phyloP scores from a whole-genome alignment of 2,113 vertebrate species.

The Mus musculus region DNA sequence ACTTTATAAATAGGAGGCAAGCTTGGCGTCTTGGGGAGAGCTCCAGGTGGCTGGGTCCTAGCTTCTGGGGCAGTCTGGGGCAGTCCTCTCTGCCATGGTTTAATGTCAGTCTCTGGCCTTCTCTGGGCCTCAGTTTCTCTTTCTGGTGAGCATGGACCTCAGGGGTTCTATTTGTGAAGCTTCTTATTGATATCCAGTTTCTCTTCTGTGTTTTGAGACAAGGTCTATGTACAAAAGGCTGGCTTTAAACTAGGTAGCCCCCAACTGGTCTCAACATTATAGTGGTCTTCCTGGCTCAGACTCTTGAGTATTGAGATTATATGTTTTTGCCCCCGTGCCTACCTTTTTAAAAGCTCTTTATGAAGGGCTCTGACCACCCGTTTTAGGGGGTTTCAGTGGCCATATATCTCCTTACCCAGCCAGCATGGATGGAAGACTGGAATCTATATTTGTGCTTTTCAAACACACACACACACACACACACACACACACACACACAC shows the following conservation, averaged over 20 bases:
- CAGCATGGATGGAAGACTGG: not conserved
- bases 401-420: not conserved
- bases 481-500: too few relatives aligned
- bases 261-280: not conserved
- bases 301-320: not conserved
- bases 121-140: not conserved
- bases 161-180: not conserved
- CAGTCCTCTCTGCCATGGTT: not conserved
- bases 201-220: not conserved
- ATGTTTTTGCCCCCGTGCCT: not conserved
- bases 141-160: not conserved
- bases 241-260: not conserved
- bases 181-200: not conserved
- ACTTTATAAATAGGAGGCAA: conserved; percentile 25
- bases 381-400: not conserved
- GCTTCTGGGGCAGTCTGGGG: not conserved
- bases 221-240: not conserved
- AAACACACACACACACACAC: too few relatives aligned
- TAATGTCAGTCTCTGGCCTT: not conserved
- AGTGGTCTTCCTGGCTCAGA: not conserved
- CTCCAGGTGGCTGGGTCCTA: not conserved
- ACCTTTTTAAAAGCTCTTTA: not conserved
- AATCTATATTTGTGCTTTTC: not conserved
- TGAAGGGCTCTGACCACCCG: not conserved
- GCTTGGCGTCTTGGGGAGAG: conserved; percentile 1